phyloP scores from a whole-genome alignment of 64 coral and sea anemone genomes.

The Montipora efflorescens region DNA sequence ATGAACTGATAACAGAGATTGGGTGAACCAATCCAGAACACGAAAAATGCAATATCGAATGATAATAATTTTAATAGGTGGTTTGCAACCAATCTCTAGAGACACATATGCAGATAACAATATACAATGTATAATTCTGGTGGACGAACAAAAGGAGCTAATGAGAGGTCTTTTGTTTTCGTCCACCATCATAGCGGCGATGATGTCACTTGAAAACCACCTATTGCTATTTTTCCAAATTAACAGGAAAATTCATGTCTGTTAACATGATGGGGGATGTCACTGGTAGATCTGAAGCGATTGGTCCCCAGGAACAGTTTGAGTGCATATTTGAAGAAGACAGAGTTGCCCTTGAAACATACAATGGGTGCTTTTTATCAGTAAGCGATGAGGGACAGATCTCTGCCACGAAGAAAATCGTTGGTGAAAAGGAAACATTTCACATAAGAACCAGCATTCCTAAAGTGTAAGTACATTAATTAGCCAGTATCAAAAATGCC shows the following conservation, averaged over 20 bases:
- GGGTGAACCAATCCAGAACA: no score
- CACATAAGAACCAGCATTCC: conserved; percentile 78
- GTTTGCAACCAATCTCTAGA: no score
- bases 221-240: neutral
- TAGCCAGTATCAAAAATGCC: no score
- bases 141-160: no score
- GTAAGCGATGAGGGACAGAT: conserved; percentile 81
- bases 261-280: conserved; percentile 98
- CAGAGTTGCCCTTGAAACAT: conserved; percentile 87
- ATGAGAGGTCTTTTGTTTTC: no score
- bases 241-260: conserved; percentile 87
- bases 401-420: conserved; percentile 79
- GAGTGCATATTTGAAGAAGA: conserved; percentile 97
- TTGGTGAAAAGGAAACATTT: conserved; percentile 91
- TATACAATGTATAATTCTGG: no score
- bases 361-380: conserved; percentile 95
- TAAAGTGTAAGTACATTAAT: conserved; percentile 61
- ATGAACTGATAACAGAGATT: no score
- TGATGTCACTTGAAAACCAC: no score
- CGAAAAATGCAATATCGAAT: no score
- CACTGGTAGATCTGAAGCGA: conserved; percentile 91
- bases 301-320: conserved; percentile 96
- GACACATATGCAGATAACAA: no score
- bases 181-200: no score
- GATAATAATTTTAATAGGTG: no score